Evolutionary conservation across 2,888 invertebrate genomes (phyloP).

Genomic region (Cancer borealis): DNA sequence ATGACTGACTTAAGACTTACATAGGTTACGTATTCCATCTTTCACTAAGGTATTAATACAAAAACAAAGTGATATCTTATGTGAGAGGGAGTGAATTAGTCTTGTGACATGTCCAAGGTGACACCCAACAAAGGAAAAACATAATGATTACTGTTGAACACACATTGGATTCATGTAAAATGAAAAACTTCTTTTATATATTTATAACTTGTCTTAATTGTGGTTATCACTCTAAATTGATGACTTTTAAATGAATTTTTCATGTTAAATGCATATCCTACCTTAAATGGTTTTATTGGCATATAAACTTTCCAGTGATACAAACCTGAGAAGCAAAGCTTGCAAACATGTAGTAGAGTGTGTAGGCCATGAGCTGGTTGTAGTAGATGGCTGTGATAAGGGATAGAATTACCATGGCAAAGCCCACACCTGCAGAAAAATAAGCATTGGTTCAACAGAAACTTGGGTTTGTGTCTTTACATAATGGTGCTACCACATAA

Average conservation of each 20-base stretch:
- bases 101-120: no score
- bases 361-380: conserved; percentile 90
- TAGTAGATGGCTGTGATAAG: conserved; percentile 87
- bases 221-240: neutral
- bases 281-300: neutral
- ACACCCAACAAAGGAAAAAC: no score
- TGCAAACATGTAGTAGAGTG: conserved; percentile 87
- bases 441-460: neutral
- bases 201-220: neutral
- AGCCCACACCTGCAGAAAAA: conserved; percentile 80
- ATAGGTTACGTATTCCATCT: no score
- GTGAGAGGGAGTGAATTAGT: no score
- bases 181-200: no score
- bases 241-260: neutral
- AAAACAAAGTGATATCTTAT: no score
- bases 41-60: no score
- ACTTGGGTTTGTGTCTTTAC: neutral
- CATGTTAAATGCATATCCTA: neutral
- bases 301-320: neutral
- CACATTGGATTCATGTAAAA: no score
- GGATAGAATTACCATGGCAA: conserved; percentile 86
- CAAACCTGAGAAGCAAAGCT: conserved; percentile 82
- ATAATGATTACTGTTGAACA: no score
- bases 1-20: no score
- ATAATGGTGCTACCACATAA: neutral